Conservation (phyloP, 2,888 invertebrate species). For the Drosophila testacea region DNA sequence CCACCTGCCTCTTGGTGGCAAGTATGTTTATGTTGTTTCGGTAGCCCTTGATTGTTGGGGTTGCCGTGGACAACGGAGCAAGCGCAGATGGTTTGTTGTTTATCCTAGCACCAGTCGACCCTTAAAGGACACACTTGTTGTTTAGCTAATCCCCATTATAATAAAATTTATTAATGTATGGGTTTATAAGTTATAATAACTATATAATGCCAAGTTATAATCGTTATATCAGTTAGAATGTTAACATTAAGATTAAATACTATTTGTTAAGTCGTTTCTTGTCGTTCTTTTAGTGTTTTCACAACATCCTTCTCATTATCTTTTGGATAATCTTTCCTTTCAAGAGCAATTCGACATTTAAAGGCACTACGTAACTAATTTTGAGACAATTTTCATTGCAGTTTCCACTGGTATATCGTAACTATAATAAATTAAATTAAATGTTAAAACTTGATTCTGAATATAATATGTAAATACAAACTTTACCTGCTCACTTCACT, state of each 20-base stretch:
- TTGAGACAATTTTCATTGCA: no score
- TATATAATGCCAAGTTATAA: neutral
- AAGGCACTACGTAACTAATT: neutral
- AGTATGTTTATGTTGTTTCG: conserved; percentile 45
- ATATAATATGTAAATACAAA: no score
- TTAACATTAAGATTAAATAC: neutral
- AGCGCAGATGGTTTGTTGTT: conserved; percentile 68
- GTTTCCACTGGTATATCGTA: no score
- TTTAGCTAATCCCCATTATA: neutral
- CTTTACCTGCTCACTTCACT: no score
- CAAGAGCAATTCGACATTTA: neutral
- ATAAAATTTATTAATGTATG: no score
- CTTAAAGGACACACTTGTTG: conserved; percentile 44
- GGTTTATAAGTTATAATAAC: no score
- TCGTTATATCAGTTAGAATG: neutral
- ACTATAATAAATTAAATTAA: no score
- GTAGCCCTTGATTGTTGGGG: conserved; percentile 32
- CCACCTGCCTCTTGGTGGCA: conserved; percentile 30
- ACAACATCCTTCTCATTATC: neutral
- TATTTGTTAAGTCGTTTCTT: neutral
- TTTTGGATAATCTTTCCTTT: neutral
- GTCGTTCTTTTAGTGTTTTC: neutral
- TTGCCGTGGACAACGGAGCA: conserved; percentile 71
- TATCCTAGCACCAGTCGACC: conserved; percentile 15
- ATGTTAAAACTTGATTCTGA: no score